Evolutionary conservation across 2,888 invertebrate genomes (phyloP), one percentile per base, ranked within the genome.

Genomic region (Scelioninae gen. 2): DNA sequence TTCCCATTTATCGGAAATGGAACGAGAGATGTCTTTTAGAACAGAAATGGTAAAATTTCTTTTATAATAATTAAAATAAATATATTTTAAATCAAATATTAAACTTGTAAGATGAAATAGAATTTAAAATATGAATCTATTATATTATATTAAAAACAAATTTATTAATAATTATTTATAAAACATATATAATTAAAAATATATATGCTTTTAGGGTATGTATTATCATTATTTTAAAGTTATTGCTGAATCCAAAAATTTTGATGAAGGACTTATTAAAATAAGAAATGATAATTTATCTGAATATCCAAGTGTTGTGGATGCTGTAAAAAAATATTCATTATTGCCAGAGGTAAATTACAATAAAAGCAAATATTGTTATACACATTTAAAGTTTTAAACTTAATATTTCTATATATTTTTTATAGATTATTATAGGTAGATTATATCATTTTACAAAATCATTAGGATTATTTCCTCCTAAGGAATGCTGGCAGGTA

Each of bases 181-280:
- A n/a, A n/a, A n/a, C n/a, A 13, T 37, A 13, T 37, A 9, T 13
- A 22, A 22, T 22, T 22, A 22, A 22, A 22, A 4, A 22, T 22
- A 5, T 22, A 4, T 22, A 22, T 22, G 5, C 5, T 50, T 50
- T 50, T 53, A 91, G 91, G 92, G 95, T 0, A 90, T 96, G 79
- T 96, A 96, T 83, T 96, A 94, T 84, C 94, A 93, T 0, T 96
- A 94, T 84, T 96, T 92, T 86, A 96, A 96, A 83, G 92, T 91
- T 0, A 87, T 96, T 46, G 91, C 92, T 0, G 91, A 92, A 73
- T 88, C 94, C 72, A 87, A 89, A 13, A 85, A 90, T 79, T 86
- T 93, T 84, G 77, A 86, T 80, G 83, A 89, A 0, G 94, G 94
- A 0, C 87, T 94, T 48, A 83, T 89, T 0, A 89, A 89, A 75